Percentiles rank a stretch among this genome's conserved stretches.
Conservation (phyloP, 2,888 invertebrate species). For the Flexamia atlantica region DNA sequence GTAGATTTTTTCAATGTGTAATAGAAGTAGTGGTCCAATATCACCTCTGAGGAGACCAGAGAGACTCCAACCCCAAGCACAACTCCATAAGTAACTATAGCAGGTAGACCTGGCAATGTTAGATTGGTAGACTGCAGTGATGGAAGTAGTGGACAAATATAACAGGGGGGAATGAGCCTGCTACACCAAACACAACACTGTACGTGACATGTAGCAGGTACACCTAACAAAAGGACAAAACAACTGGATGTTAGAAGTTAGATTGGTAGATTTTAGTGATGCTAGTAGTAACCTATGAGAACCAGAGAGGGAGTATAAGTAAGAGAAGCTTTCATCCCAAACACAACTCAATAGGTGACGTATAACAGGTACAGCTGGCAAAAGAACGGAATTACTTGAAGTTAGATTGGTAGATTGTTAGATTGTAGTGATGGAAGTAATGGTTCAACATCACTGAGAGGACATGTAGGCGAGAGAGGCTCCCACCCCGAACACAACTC, state of each 20-base stretch:
- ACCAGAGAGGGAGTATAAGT: too few relatives aligned
- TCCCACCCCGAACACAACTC: constrained; percentile 92
- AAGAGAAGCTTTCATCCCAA: too few relatives aligned
- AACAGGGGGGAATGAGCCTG: constrained; percentile 94
- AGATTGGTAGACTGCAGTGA: constrained; percentile 90
- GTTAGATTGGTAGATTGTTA: too few relatives aligned
- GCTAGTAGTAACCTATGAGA: too few relatives aligned
- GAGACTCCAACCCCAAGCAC: constrained; percentile 94
- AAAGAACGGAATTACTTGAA: constrained; percentile 73
- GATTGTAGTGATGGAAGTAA: constrained; percentile 90
- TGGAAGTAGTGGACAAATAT: constrained; percentile 96
- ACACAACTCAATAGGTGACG: too few relatives aligned
- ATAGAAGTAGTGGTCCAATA: too few relatives aligned
- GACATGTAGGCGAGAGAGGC: constrained; percentile 95
- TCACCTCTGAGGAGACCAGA: too few relatives aligned
- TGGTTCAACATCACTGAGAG: constrained; percentile 93
- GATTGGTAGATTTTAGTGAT: too few relatives aligned
- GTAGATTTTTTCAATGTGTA: too few relatives aligned
- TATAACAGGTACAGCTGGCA: constrained; percentile 70
- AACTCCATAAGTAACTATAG: constrained; percentile 93
- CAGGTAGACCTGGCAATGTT: constrained; percentile 84
- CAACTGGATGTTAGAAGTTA: too few relatives aligned
- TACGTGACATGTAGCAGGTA: constrained; percentile 90
- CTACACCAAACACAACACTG: constrained; percentile 92
- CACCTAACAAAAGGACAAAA: constrained; percentile 77